Conservation (phyloP, 35 echinoderm and acorn worm genomes). For the Antedon bifida region DNA sequence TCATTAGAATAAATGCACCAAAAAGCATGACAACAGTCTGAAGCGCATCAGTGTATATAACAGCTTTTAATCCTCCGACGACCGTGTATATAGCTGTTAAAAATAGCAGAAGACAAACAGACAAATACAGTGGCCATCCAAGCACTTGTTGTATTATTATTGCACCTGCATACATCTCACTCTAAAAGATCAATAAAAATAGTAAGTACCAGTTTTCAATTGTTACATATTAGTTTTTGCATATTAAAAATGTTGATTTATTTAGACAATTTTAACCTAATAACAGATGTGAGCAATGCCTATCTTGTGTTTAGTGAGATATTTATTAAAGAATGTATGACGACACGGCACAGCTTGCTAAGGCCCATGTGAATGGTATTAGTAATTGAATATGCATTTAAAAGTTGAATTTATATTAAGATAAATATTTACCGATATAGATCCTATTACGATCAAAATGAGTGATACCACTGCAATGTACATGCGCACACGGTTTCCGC, state of each 20-base stretch:
- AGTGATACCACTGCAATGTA: conserved; percentile 44
- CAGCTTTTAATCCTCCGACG: conserved; percentile 82
- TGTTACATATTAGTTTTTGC: background rate
- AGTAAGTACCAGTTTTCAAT: background rate
- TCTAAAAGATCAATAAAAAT: conserved; percentile 19
- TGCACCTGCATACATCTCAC: conserved; percentile 89
- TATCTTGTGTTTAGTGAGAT: too few relatives aligned
- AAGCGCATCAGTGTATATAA: conserved; percentile 91
- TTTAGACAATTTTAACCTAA: background rate
- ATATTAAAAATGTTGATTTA: background rate
- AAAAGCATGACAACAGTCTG: conserved; percentile 76
- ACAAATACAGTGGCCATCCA: conserved; percentile 66
- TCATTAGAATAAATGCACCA: conserved; percentile 50
- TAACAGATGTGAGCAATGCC: too few relatives aligned
- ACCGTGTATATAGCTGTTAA: conserved; percentile 70
- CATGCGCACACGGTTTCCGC: conserved; percentile 47
- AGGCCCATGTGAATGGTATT: too few relatives aligned
- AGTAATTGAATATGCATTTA: too few relatives aligned
- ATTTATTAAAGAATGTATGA: too few relatives aligned
- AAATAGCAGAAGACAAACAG: conserved; percentile 40
- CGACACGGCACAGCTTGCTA: too few relatives aligned
- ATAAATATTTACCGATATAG: conserved; percentile 56
- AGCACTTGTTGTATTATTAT: conserved; percentile 77
- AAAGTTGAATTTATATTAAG: too few relatives aligned
- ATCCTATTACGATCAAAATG: conserved; percentile 37